These are phyloP conservation scores for Hippopotamyrus pictus DNA, from an alignment of 2,797 vertebrate genomes.

Conservation along the genomic window DNA sequence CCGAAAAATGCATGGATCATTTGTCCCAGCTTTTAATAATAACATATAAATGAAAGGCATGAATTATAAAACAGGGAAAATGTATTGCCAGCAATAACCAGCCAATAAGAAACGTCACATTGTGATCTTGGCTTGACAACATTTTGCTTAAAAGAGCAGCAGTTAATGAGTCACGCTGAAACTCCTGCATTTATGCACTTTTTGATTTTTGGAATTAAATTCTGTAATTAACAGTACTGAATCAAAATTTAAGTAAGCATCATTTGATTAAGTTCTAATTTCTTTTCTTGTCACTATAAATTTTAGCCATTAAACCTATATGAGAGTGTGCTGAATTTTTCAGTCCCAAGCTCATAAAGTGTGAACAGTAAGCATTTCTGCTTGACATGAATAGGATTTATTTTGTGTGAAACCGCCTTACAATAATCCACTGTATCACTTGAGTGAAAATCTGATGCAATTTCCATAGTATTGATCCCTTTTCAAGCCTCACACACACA, in stretches of 20 bases:
- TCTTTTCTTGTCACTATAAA: not conserved
- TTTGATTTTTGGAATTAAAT: not conserved
- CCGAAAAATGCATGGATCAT: not conserved
- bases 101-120: not conserved
- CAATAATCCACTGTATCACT: constrained; percentile 52
- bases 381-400: constrained; percentile 4
- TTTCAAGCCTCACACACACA: constrained; percentile 46
- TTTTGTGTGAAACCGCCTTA: constrained; percentile 29
- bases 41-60: not conserved
- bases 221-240: not conserved
- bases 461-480: constrained; percentile 59
- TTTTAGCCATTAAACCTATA: not conserved
- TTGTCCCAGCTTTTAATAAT: not conserved
- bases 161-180: not conserved
- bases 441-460: constrained; percentile 56
- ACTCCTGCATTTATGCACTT: not conserved
- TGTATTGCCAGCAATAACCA: not conserved
- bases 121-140: not conserved
- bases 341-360: not conserved
- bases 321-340: not conserved
- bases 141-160: not conserved
- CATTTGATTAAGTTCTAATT: not conserved
- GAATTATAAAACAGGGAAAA: not conserved
- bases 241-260: not conserved
- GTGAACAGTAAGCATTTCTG: constrained; percentile 11